Percentiles rank a stretch among this genome's conserved stretches.
These are phyloP conservation scores for Exocentrus adspersus DNA, from an alignment of 2,888 invertebrate genomes.

Conservation along the genomic window DNA sequence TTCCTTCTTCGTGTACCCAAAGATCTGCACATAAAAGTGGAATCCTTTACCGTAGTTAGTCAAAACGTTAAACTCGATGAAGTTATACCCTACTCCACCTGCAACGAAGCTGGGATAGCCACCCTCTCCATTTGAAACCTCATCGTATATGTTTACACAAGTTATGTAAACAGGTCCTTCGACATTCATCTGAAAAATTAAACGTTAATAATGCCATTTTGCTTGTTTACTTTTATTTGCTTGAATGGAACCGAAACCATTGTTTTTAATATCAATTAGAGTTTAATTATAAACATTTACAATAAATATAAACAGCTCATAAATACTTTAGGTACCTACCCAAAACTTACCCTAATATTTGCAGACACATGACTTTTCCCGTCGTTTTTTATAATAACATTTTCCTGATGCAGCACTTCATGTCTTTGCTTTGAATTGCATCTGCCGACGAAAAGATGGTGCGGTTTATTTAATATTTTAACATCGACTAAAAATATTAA, in stretches of 20 bases:
- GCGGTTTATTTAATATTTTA: conserved; percentile 54
- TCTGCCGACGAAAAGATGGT: conserved; percentile 60
- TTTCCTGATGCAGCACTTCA: conserved; percentile 59
- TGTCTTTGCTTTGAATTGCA: conserved; percentile 54
- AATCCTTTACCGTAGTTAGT: conserved; percentile 64
- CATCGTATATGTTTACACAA: conserved; percentile 61
- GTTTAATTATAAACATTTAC: neutral
- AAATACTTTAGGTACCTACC: neutral
- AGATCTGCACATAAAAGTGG: conserved; percentile 63
- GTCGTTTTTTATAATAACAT: conserved; percentile 61
- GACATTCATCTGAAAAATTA: conserved; percentile 58
- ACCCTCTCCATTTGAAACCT: conserved; percentile 54
- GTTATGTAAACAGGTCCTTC: conserved; percentile 61
- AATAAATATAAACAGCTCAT: neutral
- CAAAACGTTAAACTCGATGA: conserved; percentile 61
- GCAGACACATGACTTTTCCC: conserved; percentile 61
- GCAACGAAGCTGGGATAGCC: conserved; percentile 55
- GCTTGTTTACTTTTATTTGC: too few species aligned
- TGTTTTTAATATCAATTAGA: too few species aligned
- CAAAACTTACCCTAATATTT: conserved; percentile 56
- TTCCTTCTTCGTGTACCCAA: conserved; percentile 51
- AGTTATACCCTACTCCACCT: conserved; percentile 63
- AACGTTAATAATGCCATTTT: too few species aligned
- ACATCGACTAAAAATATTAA: conserved; percentile 54
- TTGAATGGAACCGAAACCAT: too few species aligned